phyloP scores from a whole-genome alignment of 1,140 invertebrate genomes.

The Chionoecetes opilio region DNA sequence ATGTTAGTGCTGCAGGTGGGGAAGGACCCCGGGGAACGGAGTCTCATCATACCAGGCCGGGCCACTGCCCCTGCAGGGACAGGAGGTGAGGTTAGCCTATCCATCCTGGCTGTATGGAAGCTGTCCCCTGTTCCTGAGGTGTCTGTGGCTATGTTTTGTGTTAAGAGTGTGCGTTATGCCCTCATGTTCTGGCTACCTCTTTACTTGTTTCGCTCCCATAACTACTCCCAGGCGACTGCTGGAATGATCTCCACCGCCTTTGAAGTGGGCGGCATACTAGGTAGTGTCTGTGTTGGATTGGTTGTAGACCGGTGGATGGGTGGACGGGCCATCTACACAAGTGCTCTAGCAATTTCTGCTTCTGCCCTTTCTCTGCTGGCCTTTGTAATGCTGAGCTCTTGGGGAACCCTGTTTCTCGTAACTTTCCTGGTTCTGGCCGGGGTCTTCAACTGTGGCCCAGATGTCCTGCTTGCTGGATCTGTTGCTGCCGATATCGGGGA shows the following conservation, averaged over 20 bases:
- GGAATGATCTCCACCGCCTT: slow-evolving; percentile 86
- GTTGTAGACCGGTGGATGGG: slow-evolving; percentile 84
- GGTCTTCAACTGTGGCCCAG: slow-evolving; percentile 85
- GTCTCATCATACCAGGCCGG: slow-evolving; percentile 83
- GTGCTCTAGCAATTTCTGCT: slow-evolving; percentile 83
- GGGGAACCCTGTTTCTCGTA: slow-evolving; percentile 84
- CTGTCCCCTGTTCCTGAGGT: slow-evolving; percentile 85
- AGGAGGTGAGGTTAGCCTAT: slow-evolving; percentile 35
- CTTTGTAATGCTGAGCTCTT: slow-evolving; percentile 84
- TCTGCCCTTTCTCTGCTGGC: slow-evolving; percentile 84
- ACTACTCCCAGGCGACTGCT: slow-evolving; percentile 84
- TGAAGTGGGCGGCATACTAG: slow-evolving; percentile 85
- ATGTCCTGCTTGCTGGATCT: slow-evolving; percentile 85
- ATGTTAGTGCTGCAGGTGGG: slow-evolving; percentile 83
- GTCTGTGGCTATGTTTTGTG: slow-evolving; percentile 85
- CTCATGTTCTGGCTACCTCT: slow-evolving; percentile 86
- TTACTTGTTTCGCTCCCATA: slow-evolving; percentile 84
- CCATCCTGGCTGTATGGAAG: slow-evolving; percentile 81
- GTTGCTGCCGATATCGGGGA: slow-evolving; percentile 85
- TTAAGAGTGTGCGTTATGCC: slow-evolving; percentile 86
- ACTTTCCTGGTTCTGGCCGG: slow-evolving; percentile 85
- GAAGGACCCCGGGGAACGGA: slow-evolving; percentile 83
- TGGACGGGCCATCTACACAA: slow-evolving; percentile 83
- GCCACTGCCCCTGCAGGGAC: slow-evolving; percentile 79
- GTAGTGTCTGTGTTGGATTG: slow-evolving; percentile 84